These are phyloP conservation scores for Cryptoprocta ferox DNA, from an alignment of 2,797 vertebrate genomes.

Conservation along the genomic window DNA sequence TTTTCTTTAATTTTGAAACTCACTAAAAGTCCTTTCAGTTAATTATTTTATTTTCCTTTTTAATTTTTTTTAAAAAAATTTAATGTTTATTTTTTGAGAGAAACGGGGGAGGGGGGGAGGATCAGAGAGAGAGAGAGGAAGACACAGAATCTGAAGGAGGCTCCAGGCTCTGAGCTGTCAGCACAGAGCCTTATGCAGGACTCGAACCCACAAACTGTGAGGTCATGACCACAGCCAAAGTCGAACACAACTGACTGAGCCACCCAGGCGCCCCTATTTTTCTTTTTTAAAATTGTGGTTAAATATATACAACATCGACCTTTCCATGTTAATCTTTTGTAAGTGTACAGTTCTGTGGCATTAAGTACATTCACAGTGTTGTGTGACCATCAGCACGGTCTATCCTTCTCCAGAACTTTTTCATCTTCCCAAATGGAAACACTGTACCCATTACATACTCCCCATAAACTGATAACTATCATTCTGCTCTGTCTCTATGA, in stretches of 20 bases:
- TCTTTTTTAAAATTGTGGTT: not conserved
- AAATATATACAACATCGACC: not conserved
- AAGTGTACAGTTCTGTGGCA: not conserved
- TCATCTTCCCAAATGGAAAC: not conserved
- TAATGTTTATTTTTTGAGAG: too few relatives aligned
- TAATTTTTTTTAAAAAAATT: not conserved
- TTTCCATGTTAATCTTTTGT: not conserved
- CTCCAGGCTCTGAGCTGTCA: too few relatives aligned
- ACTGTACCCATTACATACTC: not conserved
- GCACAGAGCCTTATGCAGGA: too few relatives aligned
- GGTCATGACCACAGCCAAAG: too few relatives aligned
- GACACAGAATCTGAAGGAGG: too few relatives aligned
- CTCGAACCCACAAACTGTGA: too few relatives aligned
- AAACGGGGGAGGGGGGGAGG: too few relatives aligned
- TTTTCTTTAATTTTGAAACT: not conserved
- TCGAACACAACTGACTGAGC: too few relatives aligned
- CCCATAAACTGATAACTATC: not conserved
- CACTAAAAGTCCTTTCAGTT: slow-evolving; percentile 9
- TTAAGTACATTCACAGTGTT: not conserved
- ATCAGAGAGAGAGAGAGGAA: too few relatives aligned
- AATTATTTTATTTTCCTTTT: not conserved
- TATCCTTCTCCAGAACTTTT: not conserved
- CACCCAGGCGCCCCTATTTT: not conserved
- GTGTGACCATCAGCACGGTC: not conserved
- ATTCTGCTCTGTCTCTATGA: not conserved